Base-by-base conservation (phyloP, 2,113 vertebrate species). In the Merops nubicus region DNA sequence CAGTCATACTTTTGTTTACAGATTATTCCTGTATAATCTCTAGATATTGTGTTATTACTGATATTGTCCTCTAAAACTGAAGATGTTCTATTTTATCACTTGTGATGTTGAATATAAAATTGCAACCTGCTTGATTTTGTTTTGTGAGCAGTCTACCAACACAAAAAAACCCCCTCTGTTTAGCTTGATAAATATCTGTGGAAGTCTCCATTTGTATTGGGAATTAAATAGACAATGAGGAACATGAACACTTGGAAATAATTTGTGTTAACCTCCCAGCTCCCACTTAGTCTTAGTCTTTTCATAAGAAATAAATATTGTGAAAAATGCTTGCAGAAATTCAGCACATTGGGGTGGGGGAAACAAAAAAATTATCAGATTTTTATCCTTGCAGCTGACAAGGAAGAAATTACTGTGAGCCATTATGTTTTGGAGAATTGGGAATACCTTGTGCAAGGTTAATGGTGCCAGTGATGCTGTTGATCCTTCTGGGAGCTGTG, bases 101-200 rank as follows among this genome's bases (percentile, higher is more conserved):
- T 83, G 34, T 84, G 18, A n/a, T 45, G 48, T 20, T 77, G 48
- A 94, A 85, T 65, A 42, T 60, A 80, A 88, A 93, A 74, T n/a
- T 74, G 12, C 14, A 82, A 26, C 12, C 43, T 89, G 42, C 36
- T 56, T 63, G 40, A 76, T 85, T 94, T 53, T 84, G 45, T 77
- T 91, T 72, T 72, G 21, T 54, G 60, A 73, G 83, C 56, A 70
- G 42, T 76, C 83, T 82, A 59, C 31, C 42, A 86, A 50, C 38
- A 92, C 12, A 20, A 92, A 73, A 90, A 85, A 26, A n/a, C n/a
- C n/a, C n/a, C n/a, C 59, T 53, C 75, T 80, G 85, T 93, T 89
- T 75, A 89, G 42, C 12, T 34, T 86, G 79, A 86, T 62, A 85
- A 60, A 89, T 86, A 65, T 67, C 82, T 64, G 34, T 73, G 26